phyloP scores from a whole-genome alignment of 2,888 invertebrate species.

The Stenichneumon culpator region DNA sequence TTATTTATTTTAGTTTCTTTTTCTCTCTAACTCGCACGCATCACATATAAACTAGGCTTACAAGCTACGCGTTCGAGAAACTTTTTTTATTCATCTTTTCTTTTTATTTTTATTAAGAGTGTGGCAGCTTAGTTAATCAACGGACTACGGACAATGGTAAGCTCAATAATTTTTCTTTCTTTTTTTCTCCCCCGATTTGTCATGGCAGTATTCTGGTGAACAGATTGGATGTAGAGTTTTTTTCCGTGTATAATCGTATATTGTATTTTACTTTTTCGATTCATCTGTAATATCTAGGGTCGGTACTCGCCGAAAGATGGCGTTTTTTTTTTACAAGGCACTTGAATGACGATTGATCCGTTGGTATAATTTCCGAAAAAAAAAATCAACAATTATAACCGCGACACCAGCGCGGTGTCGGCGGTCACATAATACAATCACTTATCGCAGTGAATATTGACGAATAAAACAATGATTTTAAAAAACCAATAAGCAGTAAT shows the following conservation, averaged over 20 bases:
- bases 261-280: constrained; percentile 43
- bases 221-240: constrained; percentile 19
- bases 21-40: constrained; percentile 26
- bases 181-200: constrained; percentile 26
- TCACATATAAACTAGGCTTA: constrained; percentile 39
- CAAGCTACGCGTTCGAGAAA: constrained; percentile 44
- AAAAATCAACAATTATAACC: neutral
- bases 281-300: neutral
- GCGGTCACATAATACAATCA: neutral
- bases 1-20: neutral
- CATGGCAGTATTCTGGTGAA: constrained; percentile 61
- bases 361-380: constrained; percentile 22
- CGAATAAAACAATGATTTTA: constrained; percentile 28
- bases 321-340: constrained; percentile 2
- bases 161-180: constrained; percentile 31
- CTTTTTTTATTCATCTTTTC: neutral
- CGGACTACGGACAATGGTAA: constrained; percentile 47
- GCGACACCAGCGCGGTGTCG: neutral
- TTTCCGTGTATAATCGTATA: constrained; percentile 6
- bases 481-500: constrained; percentile 11
- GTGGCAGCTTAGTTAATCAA: constrained; percentile 64
- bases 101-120: constrained; percentile 56
- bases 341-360: neutral
- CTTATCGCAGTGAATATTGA: neutral
- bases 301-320: neutral